Conservation (phyloP, 2,113 vertebrate genomes). For the Steatornis caripensis region DNA sequence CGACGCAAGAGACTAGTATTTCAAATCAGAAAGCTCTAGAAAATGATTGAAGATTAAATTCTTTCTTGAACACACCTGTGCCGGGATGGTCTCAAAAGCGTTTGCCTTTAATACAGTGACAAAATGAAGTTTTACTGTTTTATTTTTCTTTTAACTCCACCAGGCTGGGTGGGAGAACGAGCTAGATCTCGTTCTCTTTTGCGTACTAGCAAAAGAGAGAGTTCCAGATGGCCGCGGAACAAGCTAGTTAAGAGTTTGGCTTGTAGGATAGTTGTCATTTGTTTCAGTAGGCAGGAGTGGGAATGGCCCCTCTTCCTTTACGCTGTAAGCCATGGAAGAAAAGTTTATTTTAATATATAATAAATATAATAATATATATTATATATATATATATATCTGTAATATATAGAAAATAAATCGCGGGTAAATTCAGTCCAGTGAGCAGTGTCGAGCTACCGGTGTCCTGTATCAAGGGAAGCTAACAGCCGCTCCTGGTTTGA, state of each 20-base stretch:
- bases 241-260: not conserved
- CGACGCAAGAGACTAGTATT: not conserved
- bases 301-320: not conserved
- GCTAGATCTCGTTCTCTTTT: not conserved
- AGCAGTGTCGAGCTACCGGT: not conserved
- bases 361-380: too few relatives aligned
- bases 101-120: not conserved
- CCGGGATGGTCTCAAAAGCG: not conserved
- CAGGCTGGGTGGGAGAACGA: not conserved
- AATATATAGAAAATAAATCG: not conserved
- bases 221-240: not conserved
- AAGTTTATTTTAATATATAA: not conserved
- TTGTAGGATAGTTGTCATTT: not conserved
- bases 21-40: not conserved
- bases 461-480: not conserved
- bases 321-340: accelerated
- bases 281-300: not conserved
- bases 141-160: not conserved
- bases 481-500: not conserved
- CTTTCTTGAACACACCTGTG: not conserved
- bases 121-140: not conserved
- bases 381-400: too few relatives aligned
- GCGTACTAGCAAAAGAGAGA: not conserved
- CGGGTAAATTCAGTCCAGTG: not conserved
- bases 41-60: not conserved